Conservation (phyloP, 2,888 invertebrate genomes). For the Laothoe populi region DNA sequence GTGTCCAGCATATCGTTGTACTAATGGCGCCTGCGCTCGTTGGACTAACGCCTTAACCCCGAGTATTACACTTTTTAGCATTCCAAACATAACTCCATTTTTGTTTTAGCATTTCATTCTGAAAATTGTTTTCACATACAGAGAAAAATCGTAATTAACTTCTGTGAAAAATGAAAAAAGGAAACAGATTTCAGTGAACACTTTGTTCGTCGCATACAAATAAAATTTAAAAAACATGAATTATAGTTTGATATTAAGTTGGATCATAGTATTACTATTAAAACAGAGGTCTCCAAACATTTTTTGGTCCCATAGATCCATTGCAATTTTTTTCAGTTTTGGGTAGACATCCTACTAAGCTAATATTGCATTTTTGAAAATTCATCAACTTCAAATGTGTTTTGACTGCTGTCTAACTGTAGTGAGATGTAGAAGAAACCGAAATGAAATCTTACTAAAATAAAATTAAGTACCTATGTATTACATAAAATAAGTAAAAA, state of each 20-base stretch:
- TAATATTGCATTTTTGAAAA: too few relatives aligned
- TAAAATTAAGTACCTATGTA: too few relatives aligned
- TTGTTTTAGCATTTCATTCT: constrained; percentile 23
- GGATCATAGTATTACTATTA: too few relatives aligned
- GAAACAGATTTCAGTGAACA: background rate
- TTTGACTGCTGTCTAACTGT: too few relatives aligned
- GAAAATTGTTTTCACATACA: constrained; percentile 24
- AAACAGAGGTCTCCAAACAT: too few relatives aligned
- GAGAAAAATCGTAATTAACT: constrained; percentile 22
- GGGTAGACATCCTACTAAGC: too few relatives aligned
- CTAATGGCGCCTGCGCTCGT: background rate
- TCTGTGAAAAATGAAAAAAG: constrained; percentile 7
- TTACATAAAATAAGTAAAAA: too few relatives aligned
- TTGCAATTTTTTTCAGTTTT: too few relatives aligned
- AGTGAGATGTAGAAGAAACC: too few relatives aligned
- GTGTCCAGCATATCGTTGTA: background rate
- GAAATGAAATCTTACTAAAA: too few relatives aligned
- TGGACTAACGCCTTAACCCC: background rate
- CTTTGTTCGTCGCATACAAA: constrained; percentile 7
- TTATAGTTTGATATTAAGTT: constrained; percentile 16
- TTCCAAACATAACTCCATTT: constrained; percentile 25
- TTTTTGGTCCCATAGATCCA: too few relatives aligned
- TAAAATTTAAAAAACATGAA: constrained; percentile 14
- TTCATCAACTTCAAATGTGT: too few relatives aligned
- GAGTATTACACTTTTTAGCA: constrained; percentile 11